Percentiles rank a stretch among this genome's conserved stretches.
Evolutionary conservation across 1,140 invertebrate species (phyloP).

Genomic region (Zaprionus lachaisei): DNA sequence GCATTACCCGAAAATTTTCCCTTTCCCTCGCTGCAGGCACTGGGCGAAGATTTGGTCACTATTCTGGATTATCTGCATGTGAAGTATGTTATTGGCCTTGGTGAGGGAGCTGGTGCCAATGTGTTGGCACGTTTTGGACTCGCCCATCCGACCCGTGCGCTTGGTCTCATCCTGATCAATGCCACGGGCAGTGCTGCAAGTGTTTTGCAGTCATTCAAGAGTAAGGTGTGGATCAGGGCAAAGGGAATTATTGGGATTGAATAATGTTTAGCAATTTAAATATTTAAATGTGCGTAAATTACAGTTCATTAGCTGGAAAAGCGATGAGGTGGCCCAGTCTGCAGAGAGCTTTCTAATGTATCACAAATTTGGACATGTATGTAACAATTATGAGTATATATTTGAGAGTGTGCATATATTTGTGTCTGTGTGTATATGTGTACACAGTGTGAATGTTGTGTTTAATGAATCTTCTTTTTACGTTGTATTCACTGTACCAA

Average conservation of each 20-base stretch:
- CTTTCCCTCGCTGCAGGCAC: constrained; percentile 92
- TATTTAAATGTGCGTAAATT: too few relatives aligned
- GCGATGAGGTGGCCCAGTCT: constrained; percentile 89
- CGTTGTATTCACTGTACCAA: constrained; percentile 65
- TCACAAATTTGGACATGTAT: constrained; percentile 96
- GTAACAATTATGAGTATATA: constrained; percentile 77
- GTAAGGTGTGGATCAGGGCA: constrained; percentile 86
- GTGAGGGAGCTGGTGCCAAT: constrained; percentile 96
- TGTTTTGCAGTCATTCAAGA: constrained; percentile 94
- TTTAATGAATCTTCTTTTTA: constrained; percentile 55
- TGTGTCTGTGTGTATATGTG: constrained; percentile 32
- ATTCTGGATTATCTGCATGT: constrained; percentile 93
- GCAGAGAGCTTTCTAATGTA: constrained; percentile 94
- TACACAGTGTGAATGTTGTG: constrained; percentile 41
- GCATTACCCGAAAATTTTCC: constrained; percentile 89
- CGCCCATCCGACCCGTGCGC: constrained; percentile 89
- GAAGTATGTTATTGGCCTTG: constrained; percentile 92
- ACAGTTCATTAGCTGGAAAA: constrained; percentile 91
- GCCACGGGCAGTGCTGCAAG: constrained; percentile 94
- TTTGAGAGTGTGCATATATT: not conserved
- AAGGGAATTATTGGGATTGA: not conserved
- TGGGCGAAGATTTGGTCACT: constrained; percentile 93
- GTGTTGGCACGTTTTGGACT: constrained; percentile 93
- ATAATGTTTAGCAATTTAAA: too few relatives aligned
- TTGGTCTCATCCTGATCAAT: constrained; percentile 94